Evolutionary conservation across 23 tunicate genomes (phyloP), one percentile per base, ranked within the genome.

Genomic region (Ascidia mentula): DNA sequence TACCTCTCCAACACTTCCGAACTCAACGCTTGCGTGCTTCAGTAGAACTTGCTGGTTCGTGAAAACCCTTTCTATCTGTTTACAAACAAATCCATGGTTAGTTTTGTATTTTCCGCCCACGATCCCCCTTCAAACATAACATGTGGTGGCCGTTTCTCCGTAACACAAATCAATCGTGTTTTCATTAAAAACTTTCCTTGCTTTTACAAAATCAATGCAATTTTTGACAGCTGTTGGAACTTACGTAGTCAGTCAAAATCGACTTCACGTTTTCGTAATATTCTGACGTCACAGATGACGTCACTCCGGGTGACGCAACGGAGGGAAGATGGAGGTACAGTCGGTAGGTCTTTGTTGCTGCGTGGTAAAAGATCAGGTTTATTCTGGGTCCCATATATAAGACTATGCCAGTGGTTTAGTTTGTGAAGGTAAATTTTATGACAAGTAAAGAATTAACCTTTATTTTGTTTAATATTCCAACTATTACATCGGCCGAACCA

Each of bases 271-370:
- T 9, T 53, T 53, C 65, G 4, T 6, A 26, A 3, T 53, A 28
- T 9, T 9, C 13, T 5, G 12, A 1, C 22, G 65, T 53, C 28
- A 28, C 24, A 3, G 65, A 28, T 42, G 80, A 42, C 38, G 69
- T 77, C 69, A 77, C 26, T 45, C 38, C 69, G 26, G 42, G 60
- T 15, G 80, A 40, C 24, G 69, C 37, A 22, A 77, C 4, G 6
- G 80, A 28, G 37, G 80, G 80, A 26, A 77, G 45, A 15, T 40
- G 80, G 45, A 77, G 80, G 31, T 38, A 77, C 6, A 77, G 18
- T 3, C 80, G 80, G 80, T 45, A 77, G 0, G 80, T 45, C 37
- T 32, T 32, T 30, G 74, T 35, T 4, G 74, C 74, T 70, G 74
- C 31, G 18, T 3, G 3, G 32, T 3, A 6, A 34, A 32, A 12